These are phyloP conservation scores for Anabacerthia variegaticeps DNA, from an alignment of 2,797 vertebrate genomes.

Conservation along the genomic window DNA sequence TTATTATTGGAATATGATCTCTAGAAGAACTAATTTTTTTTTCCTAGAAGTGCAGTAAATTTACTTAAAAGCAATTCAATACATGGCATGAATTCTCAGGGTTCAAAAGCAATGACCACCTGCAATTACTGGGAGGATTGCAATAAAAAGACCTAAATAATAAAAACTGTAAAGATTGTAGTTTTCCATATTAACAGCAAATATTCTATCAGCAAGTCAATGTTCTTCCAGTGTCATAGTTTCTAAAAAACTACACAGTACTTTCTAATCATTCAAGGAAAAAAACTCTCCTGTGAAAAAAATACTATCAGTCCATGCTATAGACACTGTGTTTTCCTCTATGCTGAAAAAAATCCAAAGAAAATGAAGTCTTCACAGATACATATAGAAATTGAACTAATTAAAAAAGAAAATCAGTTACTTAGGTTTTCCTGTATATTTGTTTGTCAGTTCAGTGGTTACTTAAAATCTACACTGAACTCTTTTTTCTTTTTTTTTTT, in stretches of 20 bases:
- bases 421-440: neutral
- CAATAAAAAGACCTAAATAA: constrained; percentile 10
- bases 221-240: neutral
- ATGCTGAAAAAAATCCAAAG: neutral
- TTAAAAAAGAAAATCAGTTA: neutral
- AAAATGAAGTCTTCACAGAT: neutral
- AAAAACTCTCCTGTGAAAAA: neutral
- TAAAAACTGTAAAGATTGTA: neutral
- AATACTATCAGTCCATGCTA: neutral
- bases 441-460: neutral
- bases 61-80: neutral
- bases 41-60: neutral
- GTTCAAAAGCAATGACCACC: neutral
- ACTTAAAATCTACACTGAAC: neutral
- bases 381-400: neutral
- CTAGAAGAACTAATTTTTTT: neutral
- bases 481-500: neutral
- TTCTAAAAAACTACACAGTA: neutral
- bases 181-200: neutral
- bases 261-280: neutral
- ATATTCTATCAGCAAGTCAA: neutral
- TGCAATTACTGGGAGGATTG: neutral
- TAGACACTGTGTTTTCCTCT: neutral
- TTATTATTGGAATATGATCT: neutral
- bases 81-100: neutral